Evolutionary conservation across 2,113 vertebrate species (phyloP).

Genomic region (Andinoacara biseriatus): DNA sequence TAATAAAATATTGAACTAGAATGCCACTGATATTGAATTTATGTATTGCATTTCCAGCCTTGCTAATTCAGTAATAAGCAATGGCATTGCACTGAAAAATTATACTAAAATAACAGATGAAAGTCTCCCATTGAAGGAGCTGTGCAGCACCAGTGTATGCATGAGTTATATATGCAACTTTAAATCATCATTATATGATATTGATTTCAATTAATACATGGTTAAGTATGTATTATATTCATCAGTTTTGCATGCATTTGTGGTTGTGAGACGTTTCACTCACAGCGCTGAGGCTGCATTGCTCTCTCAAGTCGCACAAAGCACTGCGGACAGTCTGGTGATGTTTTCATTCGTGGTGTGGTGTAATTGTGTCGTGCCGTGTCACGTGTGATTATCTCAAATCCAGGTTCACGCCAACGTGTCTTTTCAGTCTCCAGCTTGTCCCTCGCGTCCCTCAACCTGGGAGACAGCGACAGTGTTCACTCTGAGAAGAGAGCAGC

Average conservation of each 20-base stretch:
- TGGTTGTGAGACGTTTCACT: neutral
- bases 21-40: neutral
- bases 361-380: constrained; percentile 67
- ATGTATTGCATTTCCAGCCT: neutral
- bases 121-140: neutral
- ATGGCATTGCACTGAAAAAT: neutral
- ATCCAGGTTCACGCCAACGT: constrained; percentile 85
- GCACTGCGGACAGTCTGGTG: constrained; percentile 70
- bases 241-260: neutral
- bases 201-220: neutral
- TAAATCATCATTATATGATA: neutral
- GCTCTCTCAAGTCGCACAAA: constrained; percentile 64
- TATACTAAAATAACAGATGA: neutral
- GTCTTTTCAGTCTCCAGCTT: constrained; percentile 96
- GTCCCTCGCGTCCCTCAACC: constrained; percentile 93
- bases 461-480: constrained; percentile 89
- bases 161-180: neutral
- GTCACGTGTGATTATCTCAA: constrained; percentile 75
- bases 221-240: neutral
- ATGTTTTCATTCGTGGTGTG: constrained; percentile 55
- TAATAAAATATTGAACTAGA: neutral
- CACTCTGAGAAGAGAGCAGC: constrained; percentile 92
- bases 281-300: constrained; percentile 4
- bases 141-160: neutral
- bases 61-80: neutral